Conservation (phyloP, 2,113 vertebrate species). For the Odobenus rosmarus region DNA sequence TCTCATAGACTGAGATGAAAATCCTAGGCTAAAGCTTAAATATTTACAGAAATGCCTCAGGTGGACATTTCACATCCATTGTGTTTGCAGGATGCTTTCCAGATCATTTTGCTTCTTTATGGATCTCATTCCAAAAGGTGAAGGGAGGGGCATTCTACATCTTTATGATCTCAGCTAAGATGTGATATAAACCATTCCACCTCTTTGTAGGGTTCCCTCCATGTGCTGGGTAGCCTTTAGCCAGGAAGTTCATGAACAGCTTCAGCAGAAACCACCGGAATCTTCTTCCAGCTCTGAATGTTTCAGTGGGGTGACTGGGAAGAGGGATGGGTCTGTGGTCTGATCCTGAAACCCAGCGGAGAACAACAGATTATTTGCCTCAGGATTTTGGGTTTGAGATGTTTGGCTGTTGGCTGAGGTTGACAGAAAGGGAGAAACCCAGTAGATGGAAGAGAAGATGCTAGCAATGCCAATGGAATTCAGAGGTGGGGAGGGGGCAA, state of each 20-base stretch:
- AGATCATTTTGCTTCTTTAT: neutral
- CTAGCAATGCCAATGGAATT: neutral
- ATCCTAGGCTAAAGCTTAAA: neutral
- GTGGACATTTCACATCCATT: neutral
- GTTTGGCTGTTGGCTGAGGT: slow-evolving; percentile 23
- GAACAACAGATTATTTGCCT: neutral
- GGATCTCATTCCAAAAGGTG: neutral
- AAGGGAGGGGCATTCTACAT: neutral
- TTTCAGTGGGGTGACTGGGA: slow-evolving; percentile 14
- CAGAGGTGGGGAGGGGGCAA: neutral
- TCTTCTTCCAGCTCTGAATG: neutral
- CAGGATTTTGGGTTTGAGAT: neutral
- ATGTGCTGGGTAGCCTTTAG: neutral
- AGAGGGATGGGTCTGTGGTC: neutral
- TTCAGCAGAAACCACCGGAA: neutral
- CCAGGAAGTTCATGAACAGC: neutral
- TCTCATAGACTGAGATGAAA: neutral
- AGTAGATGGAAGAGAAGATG: neutral
- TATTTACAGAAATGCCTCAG: neutral
- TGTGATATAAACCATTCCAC: neutral
- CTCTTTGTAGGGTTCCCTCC: neutral
- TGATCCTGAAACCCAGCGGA: neutral
- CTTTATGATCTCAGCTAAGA: neutral
- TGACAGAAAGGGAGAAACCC: neutral
- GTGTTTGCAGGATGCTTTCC: neutral